Evolutionary conservation across 2,113 vertebrate genomes (phyloP).

Genomic region (Cottus gobio): DNA sequence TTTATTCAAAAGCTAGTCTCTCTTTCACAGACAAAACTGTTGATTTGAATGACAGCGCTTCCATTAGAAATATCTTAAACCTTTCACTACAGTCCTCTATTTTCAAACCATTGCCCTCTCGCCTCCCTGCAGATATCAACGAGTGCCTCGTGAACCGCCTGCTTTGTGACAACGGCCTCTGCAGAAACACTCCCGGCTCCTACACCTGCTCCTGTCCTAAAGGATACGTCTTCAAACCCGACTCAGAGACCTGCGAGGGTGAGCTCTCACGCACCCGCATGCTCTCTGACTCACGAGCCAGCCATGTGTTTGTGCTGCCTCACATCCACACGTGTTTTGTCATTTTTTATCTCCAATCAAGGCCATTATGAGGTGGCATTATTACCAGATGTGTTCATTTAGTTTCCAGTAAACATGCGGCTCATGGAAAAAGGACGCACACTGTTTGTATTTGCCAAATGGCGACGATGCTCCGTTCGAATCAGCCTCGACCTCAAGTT

Average conservation of each 20-base stretch:
- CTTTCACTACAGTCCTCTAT: neutral
- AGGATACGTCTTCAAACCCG: conserved; percentile 93
- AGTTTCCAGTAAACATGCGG: conserved; percentile 50
- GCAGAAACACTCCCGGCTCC: conserved; percentile 95
- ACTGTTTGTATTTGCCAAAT: neutral
- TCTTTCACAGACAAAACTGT: neutral
- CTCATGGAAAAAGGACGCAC: conserved; percentile 24
- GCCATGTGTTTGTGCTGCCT: neutral
- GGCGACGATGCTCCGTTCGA: conserved; percentile 3
- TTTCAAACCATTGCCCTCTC: neutral
- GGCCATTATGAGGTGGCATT: conserved; percentile 31
- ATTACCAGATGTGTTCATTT: conserved; percentile 51
- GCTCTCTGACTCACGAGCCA: neutral
- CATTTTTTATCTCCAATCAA: conserved; percentile 10
- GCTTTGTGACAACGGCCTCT: conserved; percentile 95
- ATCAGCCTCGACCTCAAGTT: conserved; percentile 31
- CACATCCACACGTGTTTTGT: conserved; percentile 10
- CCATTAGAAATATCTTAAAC: neutral
- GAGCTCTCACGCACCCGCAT: neutral
- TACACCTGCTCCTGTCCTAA: conserved; percentile 97
- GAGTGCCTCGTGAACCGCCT: conserved; percentile 94
- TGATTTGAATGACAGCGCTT: neutral
- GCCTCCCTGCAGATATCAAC: conserved; percentile 89
- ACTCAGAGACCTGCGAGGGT: conserved; percentile 98
- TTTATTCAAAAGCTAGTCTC: neutral